Conservation (phyloP, 92 coral and sea anemone genomes). For the Actinostola sp. region DNA sequence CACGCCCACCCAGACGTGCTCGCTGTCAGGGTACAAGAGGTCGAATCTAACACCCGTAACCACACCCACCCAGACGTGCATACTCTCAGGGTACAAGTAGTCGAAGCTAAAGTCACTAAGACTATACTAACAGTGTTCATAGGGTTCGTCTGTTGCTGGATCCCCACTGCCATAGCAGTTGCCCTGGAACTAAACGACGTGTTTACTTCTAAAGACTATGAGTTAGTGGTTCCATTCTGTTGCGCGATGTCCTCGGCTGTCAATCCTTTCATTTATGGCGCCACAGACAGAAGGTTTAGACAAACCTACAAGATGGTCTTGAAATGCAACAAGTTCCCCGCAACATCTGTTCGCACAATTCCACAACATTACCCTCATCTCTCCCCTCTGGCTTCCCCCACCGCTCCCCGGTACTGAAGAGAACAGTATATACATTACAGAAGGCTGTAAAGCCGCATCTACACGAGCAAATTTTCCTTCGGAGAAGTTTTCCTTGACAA, state of each 20-base stretch:
- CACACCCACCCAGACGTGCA: background rate
- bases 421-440: no score
- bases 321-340: conserved; percentile 7
- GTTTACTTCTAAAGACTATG: background rate
- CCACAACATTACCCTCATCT: no score
- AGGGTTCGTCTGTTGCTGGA: conserved; percentile 21
- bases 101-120: conserved; percentile 16
- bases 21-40: no score
- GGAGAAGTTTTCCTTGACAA: no score
- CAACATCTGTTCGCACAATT: background rate
- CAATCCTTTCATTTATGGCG: conserved; percentile 37
- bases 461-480: no score
- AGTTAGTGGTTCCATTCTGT: background rate
- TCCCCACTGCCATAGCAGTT: background rate
- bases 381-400: no score
- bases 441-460: no score
- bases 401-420: no score
- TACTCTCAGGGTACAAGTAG: background rate
- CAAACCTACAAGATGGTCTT: conserved; percentile 6
- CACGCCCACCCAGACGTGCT: background rate
- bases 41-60: background rate
- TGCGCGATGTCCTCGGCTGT: conserved; percentile 15
- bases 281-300: conserved; percentile 28
- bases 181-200: background rate
- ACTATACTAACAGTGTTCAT: conserved; percentile 6